These are phyloP conservation scores for Aphodius sticticus DNA, from an alignment of 2,888 invertebrate species.

Conservation along the genomic window DNA sequence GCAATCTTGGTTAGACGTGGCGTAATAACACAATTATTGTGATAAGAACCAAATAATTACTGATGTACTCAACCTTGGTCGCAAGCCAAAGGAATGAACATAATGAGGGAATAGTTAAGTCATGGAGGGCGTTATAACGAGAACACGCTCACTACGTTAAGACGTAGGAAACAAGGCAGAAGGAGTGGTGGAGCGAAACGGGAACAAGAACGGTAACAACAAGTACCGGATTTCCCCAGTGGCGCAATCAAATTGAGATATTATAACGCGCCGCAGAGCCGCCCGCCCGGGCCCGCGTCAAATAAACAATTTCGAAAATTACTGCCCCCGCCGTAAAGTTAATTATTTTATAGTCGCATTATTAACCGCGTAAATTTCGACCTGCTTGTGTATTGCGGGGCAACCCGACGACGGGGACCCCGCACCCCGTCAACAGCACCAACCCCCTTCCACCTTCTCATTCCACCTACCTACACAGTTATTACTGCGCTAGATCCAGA, in stretches of 20 bases:
- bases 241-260: slow-evolving; percentile 31
- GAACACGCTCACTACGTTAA: background rate
- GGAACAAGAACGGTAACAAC: background rate
- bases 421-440: slow-evolving; percentile 5
- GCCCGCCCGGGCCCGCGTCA: background rate
- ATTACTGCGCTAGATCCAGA: background rate
- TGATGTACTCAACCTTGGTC: no score
- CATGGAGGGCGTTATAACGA: no score
- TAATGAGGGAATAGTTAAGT: no score
- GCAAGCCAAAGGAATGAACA: no score
- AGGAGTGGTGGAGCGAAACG: background rate
- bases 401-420: slow-evolving; percentile 13
- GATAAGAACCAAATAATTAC: no score
- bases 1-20: no score
- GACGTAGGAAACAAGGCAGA: slow-evolving; percentile 14
- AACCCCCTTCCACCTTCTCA: background rate
- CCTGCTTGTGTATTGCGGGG: slow-evolving; percentile 14
- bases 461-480: background rate
- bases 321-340: slow-evolving; percentile 24
- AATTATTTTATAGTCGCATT: slow-evolving; percentile 35
- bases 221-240: slow-evolving; percentile 13
- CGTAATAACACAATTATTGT: no score
- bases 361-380: slow-evolving; percentile 34
- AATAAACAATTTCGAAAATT: slow-evolving; percentile 32
- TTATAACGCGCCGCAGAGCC: slow-evolving; percentile 14